phyloP scores from a whole-genome alignment of 64 coral and sea anemone genomes.

The Exaiptasia diaphana region DNA sequence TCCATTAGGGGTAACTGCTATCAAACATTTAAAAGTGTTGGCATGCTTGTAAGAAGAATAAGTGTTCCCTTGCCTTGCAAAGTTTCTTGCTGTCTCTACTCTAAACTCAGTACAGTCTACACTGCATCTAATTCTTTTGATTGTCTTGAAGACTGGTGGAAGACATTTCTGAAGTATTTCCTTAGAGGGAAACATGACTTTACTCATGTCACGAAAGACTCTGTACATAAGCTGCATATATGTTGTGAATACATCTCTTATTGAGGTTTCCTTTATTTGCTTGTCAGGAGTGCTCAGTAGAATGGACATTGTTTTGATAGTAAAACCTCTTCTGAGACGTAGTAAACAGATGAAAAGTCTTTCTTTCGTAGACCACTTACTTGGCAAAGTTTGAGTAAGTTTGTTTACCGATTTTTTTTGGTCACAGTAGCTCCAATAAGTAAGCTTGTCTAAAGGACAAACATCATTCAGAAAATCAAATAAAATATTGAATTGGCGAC shows the following conservation, averaged over 20 bases:
- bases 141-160: constrained; percentile 61
- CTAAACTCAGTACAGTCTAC: constrained; percentile 65
- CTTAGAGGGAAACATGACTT: constrained; percentile 51
- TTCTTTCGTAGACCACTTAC: background rate
- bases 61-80: constrained; percentile 53
- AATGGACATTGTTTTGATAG: constrained; percentile 36
- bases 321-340: constrained; percentile 54
- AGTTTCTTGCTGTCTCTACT: constrained; percentile 45
- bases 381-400: background rate
- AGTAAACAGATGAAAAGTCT: constrained; percentile 54
- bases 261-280: constrained; percentile 15
- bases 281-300: constrained; percentile 51
- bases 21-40: constrained; percentile 50
- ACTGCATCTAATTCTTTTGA: constrained; percentile 51
- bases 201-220: constrained; percentile 23
- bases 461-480: constrained; percentile 69
- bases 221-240: constrained; percentile 58
- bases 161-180: constrained; percentile 21
- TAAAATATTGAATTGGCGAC: constrained; percentile 55
- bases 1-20: constrained; percentile 68
- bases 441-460: constrained; percentile 53
- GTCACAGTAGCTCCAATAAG: background rate
- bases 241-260: constrained; percentile 56
- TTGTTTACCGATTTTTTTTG: background rate
- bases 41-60: constrained; percentile 61